Evolutionary conservation across 1,140 invertebrate species (phyloP), one percentile per base, ranked within the genome.

Genomic region (Sinonovacula constricta): DNA sequence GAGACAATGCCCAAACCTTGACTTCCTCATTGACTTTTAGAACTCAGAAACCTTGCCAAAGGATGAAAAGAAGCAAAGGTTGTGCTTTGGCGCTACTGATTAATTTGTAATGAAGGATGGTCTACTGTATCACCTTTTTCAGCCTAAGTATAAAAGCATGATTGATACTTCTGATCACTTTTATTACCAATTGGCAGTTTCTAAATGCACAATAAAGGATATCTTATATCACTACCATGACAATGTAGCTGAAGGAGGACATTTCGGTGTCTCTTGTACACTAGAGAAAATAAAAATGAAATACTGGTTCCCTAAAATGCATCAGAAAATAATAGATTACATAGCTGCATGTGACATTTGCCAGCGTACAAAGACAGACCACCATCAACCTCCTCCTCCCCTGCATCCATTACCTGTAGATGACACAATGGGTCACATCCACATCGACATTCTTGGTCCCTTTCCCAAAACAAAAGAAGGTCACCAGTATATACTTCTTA

Each of bases 401-500:
- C 31, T 71, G 18, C 3, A 34, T 59, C 68, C 68, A 4, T 39
- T 71, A 4, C 68, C 68, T n/a, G 54, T 71, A 18, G 68, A 31
- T 10, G 68, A 59, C 30, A 56, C 68, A 1, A 36, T 71, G 28
- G 30, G 33, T 31, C 4, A 56, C 4, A 22, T 71, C 18, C 68
- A 71, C 33, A 59, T 71, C 36, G 68, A 71, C 24, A 71, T 71
- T 59, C 45, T 71, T 15, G 68, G 68, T 2, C 68, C 68, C 10
- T 28, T 71, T 33, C 68, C 68, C 22, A 71, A 63, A 53, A 51
- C 70, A 30, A 62, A 71, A 49, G 15, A 65, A 65, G 57, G 57
- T 28, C 30, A 60, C 34, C 70, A 74, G 18, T 74, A 74, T 24
- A 63, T 74, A 3, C 22, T 63, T 7, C 59, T 74, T 2, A 59